These are phyloP conservation scores for Nycteola revayana DNA, from an alignment of 2,888 invertebrate species.

Conservation along the genomic window DNA sequence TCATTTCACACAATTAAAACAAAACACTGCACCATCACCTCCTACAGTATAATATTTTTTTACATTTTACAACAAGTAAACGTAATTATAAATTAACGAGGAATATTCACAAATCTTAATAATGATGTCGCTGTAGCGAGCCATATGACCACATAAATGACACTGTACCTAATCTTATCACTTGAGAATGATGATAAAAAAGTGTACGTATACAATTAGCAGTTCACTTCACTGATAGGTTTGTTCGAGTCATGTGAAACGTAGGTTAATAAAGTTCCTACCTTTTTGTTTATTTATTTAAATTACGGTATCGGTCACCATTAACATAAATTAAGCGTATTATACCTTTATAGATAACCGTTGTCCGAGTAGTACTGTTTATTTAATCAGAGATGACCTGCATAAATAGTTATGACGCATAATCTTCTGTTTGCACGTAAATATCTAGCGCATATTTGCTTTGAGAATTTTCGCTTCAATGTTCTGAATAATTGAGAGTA, in stretches of 20 bases:
- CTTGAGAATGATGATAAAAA: constrained; percentile 66
- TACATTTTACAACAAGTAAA: constrained; percentile 32
- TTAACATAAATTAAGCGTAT: too few relatives aligned
- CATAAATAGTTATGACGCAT: too few relatives aligned
- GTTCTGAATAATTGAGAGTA: constrained; percentile 19
- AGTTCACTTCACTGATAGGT: constrained; percentile 55
- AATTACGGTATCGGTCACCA: constrained; percentile 40
- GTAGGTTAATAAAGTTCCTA: constrained; percentile 34
- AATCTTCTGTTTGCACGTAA: too few relatives aligned
- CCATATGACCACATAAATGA: too few relatives aligned
- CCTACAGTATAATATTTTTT: constrained; percentile 23
- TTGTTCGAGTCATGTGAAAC: constrained; percentile 52
- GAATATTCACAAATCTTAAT: constrained; percentile 30
- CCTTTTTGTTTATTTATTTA: constrained; percentile 34
- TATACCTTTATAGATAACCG: too few relatives aligned
- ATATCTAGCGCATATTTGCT: too few relatives aligned
- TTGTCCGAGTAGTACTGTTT: too few relatives aligned
- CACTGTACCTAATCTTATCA: constrained; percentile 74
- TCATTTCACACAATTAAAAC: constrained; percentile 51
- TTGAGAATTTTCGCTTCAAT: constrained; percentile 13
- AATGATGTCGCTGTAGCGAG: constrained; percentile 49
- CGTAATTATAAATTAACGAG: constrained; percentile 31
- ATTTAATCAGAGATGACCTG: too few relatives aligned
- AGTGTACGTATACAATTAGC: constrained; percentile 69
- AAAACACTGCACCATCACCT: constrained; percentile 61